These are phyloP conservation scores for Geophilus truncorum DNA, from an alignment of 2,888 invertebrate genomes.

Conservation along the genomic window DNA sequence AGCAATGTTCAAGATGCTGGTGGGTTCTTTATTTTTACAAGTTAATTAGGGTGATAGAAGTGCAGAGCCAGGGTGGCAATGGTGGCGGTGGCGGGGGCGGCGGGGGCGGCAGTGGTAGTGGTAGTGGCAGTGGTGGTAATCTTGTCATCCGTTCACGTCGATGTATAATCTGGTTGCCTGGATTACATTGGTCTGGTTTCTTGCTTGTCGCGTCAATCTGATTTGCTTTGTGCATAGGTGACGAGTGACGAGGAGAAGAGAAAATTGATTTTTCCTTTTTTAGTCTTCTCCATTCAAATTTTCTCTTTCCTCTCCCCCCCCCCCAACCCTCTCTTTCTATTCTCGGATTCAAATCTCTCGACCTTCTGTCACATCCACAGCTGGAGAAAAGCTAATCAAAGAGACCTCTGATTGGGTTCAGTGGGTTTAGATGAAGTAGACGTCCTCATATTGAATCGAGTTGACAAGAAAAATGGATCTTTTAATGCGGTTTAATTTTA, in stretches of 20 bases:
- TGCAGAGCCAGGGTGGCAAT: too few relatives aligned
- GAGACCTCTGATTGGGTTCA: neutral
- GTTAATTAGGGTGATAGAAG: neutral
- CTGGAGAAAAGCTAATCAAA: constrained; percentile 7
- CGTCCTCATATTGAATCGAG: neutral
- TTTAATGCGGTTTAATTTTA: neutral
- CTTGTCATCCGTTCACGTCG: neutral
- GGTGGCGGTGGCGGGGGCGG: too few relatives aligned
- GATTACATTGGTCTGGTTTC: constrained; percentile 11
- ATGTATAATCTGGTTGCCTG: constrained; percentile 2
- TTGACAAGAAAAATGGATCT: neutral
- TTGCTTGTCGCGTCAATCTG: constrained; percentile 11
- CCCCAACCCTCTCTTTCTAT: neutral
- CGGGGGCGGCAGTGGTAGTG: too few relatives aligned
- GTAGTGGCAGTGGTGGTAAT: neutral
- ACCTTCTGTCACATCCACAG: constrained; percentile 1
- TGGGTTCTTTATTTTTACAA: neutral
- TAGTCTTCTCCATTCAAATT: constrained; percentile 21
- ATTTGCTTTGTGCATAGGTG: constrained; percentile 13
- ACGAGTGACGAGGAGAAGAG: neutral
- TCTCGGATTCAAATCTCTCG: neutral
- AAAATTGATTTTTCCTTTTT: constrained; percentile 22
- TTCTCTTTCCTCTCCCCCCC: too few relatives aligned
- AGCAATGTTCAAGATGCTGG: neutral
- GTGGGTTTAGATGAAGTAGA: neutral